Evolutionary conservation across 2,113 vertebrate species (phyloP).

Genomic region (Carettochelys insculpta): DNA sequence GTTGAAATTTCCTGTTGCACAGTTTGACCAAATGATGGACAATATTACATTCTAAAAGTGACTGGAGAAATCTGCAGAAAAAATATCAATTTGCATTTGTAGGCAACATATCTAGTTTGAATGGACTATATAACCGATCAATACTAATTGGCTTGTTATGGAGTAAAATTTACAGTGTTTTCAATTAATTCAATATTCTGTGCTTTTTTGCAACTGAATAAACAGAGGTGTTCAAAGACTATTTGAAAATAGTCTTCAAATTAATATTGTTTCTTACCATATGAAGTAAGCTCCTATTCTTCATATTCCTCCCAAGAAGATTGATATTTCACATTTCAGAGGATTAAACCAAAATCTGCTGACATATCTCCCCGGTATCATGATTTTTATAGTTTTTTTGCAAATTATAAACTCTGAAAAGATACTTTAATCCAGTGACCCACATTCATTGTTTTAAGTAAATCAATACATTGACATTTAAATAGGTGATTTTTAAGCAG

Average conservation of each 20-base stretch:
- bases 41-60: neutral
- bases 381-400: neutral
- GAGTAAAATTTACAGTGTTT: conserved; percentile 31
- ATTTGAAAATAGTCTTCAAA: conserved; percentile 36
- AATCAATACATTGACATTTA: neutral
- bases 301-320: neutral
- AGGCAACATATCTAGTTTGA: conserved; percentile 13
- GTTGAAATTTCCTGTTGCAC: neutral
- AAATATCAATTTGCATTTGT: fast-evolving
- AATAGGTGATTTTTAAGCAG: neutral
- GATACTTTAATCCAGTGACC: neutral
- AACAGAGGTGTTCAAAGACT: conserved; percentile 13
- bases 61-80: conserved; percentile 2
- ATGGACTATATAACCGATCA: conserved; percentile 28
- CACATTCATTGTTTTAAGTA: neutral
- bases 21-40: neutral
- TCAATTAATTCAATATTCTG: neutral
- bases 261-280: neutral
- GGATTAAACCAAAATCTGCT: neutral
- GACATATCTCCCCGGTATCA: neutral
- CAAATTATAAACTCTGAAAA: neutral
- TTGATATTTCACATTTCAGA: neutral
- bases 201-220: neutral
- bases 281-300: neutral
- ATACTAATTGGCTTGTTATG: conserved; percentile 30